These are phyloP conservation scores for Schizopygopsis malacanthus DNA, from an alignment of 2,797 vertebrate genomes.

Conservation along the genomic window DNA sequence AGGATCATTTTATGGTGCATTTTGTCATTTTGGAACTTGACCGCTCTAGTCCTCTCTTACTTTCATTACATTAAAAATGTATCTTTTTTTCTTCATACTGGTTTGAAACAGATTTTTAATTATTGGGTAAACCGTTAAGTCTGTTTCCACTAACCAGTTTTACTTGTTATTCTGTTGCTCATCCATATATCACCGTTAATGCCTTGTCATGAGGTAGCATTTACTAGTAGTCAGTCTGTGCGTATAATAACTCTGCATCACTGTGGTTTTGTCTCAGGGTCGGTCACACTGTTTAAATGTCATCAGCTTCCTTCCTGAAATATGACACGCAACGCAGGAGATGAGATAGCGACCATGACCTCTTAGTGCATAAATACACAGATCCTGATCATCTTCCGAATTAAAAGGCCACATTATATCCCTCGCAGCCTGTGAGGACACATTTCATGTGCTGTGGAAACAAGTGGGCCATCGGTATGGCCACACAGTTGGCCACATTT, in stretches of 20 bases:
- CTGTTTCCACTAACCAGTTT: neutral
- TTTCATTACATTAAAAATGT: neutral
- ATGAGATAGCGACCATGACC: constrained; percentile 19
- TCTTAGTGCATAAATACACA: constrained; percentile 13
- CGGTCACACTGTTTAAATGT: constrained; percentile 35
- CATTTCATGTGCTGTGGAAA: constrained; percentile 13
- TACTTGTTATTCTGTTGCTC: neutral
- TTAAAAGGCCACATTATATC: constrained; percentile 31
- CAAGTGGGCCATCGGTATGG: constrained; percentile 17
- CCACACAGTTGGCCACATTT: constrained; percentile 51
- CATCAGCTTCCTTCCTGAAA: constrained; percentile 66
- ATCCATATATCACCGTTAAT: neutral
- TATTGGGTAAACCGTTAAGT: neutral
- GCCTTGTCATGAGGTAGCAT: neutral
- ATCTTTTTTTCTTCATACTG: neutral
- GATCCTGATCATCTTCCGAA: neutral
- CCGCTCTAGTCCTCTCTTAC: no score
- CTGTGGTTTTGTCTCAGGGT: constrained; percentile 26
- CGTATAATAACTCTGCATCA: constrained; percentile 31
- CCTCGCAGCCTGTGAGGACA: neutral
- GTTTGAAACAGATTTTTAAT: neutral
- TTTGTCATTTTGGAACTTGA: neutral
- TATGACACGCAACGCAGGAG: constrained; percentile 59
- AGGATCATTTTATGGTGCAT: neutral
- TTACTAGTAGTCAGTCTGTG: constrained; percentile 5